Percentiles rank a stretch among this genome's conserved stretches.
Evolutionary conservation across 2,113 vertebrate genomes (phyloP).

Genomic region (Mixornis gularis): DNA sequence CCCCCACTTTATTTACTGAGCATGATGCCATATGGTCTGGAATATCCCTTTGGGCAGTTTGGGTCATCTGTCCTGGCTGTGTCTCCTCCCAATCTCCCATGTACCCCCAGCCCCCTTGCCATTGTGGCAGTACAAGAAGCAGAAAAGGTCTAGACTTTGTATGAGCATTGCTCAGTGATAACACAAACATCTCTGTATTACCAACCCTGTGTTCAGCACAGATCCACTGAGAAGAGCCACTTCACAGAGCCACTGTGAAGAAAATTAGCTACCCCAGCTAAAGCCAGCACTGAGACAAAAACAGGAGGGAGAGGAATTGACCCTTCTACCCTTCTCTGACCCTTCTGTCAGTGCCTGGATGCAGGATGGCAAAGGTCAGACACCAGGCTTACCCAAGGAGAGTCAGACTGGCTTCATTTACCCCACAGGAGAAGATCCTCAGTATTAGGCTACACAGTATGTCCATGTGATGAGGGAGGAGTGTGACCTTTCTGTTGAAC

Average conservation of each 20-base stretch:
- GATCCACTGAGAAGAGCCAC: too few relatives aligned
- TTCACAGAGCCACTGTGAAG: neutral
- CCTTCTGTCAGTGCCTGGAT: neutral
- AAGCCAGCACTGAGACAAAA: neutral
- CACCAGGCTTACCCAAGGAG: neutral
- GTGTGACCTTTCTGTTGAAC: neutral
- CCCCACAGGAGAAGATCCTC: neutral
- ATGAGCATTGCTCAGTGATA: neutral
- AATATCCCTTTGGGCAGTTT: neutral
- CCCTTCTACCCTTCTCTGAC: neutral
- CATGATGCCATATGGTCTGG: neutral
- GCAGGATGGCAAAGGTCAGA: neutral
- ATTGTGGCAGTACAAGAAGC: neutral
- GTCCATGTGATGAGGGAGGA: neutral
- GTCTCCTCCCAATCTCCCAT: rapidly evolving
- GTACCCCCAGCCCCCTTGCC: neutral
- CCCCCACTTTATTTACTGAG: neutral
- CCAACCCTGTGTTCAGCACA: neutral
- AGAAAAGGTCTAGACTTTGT: neutral
- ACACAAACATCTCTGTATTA: neutral
- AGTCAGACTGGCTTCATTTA: neutral
- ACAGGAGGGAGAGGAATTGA: neutral
- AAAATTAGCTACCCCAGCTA: neutral
- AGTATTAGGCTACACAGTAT: neutral
- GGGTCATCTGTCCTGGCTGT: neutral